Percentiles rank a stretch among this genome's conserved stretches.
phyloP scores from a whole-genome alignment of 2,797 vertebrate genomes.

The Chaunax sp. region DNA sequence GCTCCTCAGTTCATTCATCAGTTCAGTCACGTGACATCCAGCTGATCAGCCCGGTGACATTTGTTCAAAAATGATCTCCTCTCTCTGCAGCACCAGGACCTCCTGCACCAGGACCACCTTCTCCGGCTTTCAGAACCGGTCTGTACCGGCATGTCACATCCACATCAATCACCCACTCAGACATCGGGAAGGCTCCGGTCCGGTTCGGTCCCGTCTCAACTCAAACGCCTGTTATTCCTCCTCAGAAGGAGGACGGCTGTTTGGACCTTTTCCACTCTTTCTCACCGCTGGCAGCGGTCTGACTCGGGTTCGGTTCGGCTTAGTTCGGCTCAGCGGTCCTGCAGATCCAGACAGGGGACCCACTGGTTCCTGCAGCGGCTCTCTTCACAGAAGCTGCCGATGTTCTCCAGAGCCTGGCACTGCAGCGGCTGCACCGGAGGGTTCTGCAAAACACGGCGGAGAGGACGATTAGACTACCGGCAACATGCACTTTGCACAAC shows the following conservation, averaged over 20 bases:
- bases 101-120: background rate
- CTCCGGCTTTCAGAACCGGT: slow-evolving; percentile 18
- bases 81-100: slow-evolving; percentile 14
- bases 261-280: slow-evolving; percentile 48
- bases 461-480: background rate
- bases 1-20: background rate
- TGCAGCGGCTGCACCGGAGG: slow-evolving; percentile 88
- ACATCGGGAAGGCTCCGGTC: slow-evolving; percentile 8
- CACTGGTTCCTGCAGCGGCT: slow-evolving; percentile 91
- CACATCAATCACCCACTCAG: background rate
- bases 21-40: slow-evolving; percentile 29
- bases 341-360: slow-evolving; percentile 89
- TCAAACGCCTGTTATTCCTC: slow-evolving; percentile 52
- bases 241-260: slow-evolving; percentile 40
- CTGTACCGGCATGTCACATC: background rate
- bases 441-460: slow-evolving; percentile 77
- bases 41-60: slow-evolving; percentile 9
- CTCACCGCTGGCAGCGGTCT: slow-evolving; percentile 42
- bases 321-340: slow-evolving; percentile 85
- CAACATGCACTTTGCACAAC: no score
- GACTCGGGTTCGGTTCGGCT: slow-evolving; percentile 65
- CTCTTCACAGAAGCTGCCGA: slow-evolving; percentile 90
- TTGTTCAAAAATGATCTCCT: background rate
- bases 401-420: slow-evolving; percentile 84
- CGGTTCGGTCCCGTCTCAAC: slow-evolving; percentile 1